Base-by-base conservation (phyloP, 2,113 vertebrate genomes). In the Myrmophylax atrothorax region DNA sequence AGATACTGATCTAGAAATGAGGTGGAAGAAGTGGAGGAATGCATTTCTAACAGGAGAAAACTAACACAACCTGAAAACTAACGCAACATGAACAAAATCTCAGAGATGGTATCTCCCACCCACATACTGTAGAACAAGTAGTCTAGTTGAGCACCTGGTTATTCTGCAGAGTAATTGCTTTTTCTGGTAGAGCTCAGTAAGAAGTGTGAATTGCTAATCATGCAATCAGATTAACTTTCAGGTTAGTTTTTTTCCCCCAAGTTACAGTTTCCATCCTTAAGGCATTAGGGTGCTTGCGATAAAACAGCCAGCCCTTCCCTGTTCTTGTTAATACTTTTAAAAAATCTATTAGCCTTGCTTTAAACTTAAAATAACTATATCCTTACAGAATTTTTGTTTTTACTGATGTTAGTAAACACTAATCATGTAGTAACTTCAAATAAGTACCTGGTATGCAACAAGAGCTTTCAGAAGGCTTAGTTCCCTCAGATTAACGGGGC, bases 1-100 rank as follows among this genome's bases (percentile, higher is more conserved):
- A 75, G 94, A 96, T 95, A 87, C 1, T 4, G 47, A 94, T 95
- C 93, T 91, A 49, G 58, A 87, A 96, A 76, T 68, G 19, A 89
- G 33, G 49, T 95, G 40, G 24, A 91, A 89, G 84, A 53, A 93
- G 67, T 84, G 18, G 69, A 95, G 53, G 89, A 95, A 87, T 84
- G 73, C 49, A 46, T 84, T 91, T 94, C 53, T 60, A 84, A 38
- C 49, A 87, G 53, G n/a, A 72, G 64, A 73, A 78, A 15, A 76
- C 1, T 5, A 68, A 78, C 37, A 25, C 35, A 93, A 68, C 35
- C 58, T 40, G 52, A 58, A 75, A 17, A 79, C 1, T 5, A 73
- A 73, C 40, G 28, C n/a, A 94, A 68, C 40, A 46, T 35, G 53
- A 82, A 72, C 18, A 75, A 74, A 78, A 82, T 94, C 81, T 85